A percentile compares a stretch with the other conserved stretches of the same genome.
Conservation (phyloP, 2,113 vertebrate species). For the Neofelis nebulosa region DNA sequence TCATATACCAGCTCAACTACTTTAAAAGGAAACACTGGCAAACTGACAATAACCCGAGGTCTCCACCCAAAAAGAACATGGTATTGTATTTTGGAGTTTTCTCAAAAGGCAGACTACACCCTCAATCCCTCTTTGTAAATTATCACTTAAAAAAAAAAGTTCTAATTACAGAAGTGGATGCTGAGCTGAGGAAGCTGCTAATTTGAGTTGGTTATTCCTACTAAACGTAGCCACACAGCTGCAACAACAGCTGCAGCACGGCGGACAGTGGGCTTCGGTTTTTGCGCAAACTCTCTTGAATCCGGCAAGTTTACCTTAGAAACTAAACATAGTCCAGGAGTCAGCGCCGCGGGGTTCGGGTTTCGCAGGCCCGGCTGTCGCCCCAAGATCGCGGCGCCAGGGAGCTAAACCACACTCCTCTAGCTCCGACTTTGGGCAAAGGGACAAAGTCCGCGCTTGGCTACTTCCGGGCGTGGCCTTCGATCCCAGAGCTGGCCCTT, state of each 20-base stretch:
- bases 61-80: not conserved
- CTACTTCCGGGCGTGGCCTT: not conserved
- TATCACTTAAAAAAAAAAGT: not conserved
- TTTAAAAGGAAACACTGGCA: not conserved
- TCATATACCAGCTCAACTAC: not conserved
- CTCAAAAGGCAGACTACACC: not conserved
- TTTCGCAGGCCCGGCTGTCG: not conserved
- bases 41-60: not conserved
- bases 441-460: not conserved
- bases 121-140: not conserved
- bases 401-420: not conserved
- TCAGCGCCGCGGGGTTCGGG: conserved; percentile 29
- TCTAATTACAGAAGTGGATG: not conserved
- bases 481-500: too few species aligned
- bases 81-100: not conserved
- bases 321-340: conserved; percentile 31
- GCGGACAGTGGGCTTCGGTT: not conserved
- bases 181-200: not conserved
- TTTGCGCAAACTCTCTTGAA: conserved; percentile 2
- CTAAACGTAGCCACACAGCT: not conserved
- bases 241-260: conserved; percentile 4
- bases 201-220: not conserved
- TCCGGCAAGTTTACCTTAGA: conserved; percentile 34
- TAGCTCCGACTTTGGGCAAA: not conserved
- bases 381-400: not conserved